Base-by-base conservation (phyloP, 2,888 invertebrate genomes). In the Odontocerum albicorne region DNA sequence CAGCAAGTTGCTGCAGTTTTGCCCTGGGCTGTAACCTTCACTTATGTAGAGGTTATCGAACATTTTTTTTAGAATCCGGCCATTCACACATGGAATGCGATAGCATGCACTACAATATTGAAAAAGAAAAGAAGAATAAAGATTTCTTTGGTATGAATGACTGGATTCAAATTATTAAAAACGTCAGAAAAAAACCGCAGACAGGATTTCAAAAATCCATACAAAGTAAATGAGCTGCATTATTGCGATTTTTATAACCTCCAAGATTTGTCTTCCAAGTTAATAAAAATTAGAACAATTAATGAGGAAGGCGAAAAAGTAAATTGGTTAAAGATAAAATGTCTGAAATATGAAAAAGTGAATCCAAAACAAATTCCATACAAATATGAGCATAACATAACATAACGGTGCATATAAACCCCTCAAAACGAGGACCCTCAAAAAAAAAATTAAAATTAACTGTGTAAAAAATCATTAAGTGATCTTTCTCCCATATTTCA, bases 51-150 rank as follows among this genome's bases (percentile, higher is more conserved):
- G 4, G 13, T 16, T 15, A 38, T 38, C 4, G 45, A 33, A 10
- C 8, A 7, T n/a, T n/a, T n/a, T n/a, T n/a, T n/a, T n/a, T 49
- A 35, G 49, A 49, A 17, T 49, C 39, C 2, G 49, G 49, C 12
- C 49, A 49, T 21, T 49, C 49, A 2, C 19, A 49, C 2, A 49
- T 49, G 49, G 49, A 49, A 38, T 39, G 39, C 27, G 49, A 49
- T 31, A 27, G 27, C 1, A 21, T 49, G 39, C 49, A 49, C 40
- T 40, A 27, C 27, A 27, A 39, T 2, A 49, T 49, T n/a, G 49
- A 49, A 44, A 15, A 6, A 6, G 17, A 13, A 6, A 33, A 27
- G 12, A 45, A 32, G 19, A 17, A 31, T 22, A 40, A 38, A 38
- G 13, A 3, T 3, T 7, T 16, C 7, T 38, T 38, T n/a, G 17